Percentiles rank a stretch among this genome's conserved stretches.
Evolutionary conservation across 2,797 vertebrate genomes (phyloP).

Genomic region (Macrochelys suwanniensis): DNA sequence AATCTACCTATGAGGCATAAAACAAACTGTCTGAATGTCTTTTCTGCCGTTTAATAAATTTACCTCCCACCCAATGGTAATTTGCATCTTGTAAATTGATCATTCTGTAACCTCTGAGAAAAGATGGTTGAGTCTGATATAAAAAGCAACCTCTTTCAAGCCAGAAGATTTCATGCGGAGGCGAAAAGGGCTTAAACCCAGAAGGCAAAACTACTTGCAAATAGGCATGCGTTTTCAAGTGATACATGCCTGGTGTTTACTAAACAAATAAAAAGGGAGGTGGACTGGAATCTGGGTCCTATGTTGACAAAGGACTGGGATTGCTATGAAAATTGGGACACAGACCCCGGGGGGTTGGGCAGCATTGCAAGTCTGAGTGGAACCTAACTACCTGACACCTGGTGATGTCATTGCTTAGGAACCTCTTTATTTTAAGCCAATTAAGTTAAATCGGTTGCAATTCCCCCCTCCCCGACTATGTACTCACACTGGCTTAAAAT

Average conservation of each 20-base stretch:
- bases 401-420: not conserved
- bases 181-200: not conserved
- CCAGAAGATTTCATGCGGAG: not conserved
- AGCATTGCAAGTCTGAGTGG: not conserved
- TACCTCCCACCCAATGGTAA: conserved; percentile 32
- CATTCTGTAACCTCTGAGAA: conserved; percentile 29
- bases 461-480: too few relatives aligned
- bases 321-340: fast-evolving
- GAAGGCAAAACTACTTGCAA: not conserved
- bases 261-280: not conserved
- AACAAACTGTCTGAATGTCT: conserved; percentile 52
- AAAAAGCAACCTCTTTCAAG: not conserved
- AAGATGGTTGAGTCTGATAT: not conserved
- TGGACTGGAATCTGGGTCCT: not conserved
- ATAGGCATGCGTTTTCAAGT: not conserved
- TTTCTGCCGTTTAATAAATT: conserved; percentile 41
- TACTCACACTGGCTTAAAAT: not conserved
- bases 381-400: not conserved
- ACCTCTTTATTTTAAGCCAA: not conserved
- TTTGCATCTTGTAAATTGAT: conserved; percentile 57
- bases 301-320: not conserved
- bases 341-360: not conserved
- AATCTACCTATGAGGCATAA: conserved; percentile 59
- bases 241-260: not conserved
- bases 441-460: fast-evolving